Percentiles rank a stretch among this genome's conserved stretches.
Evolutionary conservation across 2,797 vertebrate genomes (phyloP).

Genomic region (Hydrocynus forskahlii): DNA sequence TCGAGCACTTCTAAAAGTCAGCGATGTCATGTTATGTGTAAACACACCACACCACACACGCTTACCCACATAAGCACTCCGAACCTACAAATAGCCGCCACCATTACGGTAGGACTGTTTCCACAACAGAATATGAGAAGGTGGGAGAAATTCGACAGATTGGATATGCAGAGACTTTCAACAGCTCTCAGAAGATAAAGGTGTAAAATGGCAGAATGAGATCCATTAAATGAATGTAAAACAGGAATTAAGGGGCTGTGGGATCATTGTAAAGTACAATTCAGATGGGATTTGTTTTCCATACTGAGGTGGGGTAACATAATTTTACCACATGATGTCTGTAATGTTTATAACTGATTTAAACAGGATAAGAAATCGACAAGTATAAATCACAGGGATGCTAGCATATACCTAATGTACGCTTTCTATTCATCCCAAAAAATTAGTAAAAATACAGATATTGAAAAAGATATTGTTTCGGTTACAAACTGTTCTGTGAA

Average conservation of each 20-base stretch:
- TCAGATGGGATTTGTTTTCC: no score
- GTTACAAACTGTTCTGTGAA: no score
- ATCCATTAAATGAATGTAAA: conserved; percentile 15
- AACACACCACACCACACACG: conserved; percentile 27
- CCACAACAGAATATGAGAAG: conserved; percentile 37
- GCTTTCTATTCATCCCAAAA: no score
- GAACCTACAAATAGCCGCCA: conserved; percentile 15
- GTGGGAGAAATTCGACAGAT: not conserved
- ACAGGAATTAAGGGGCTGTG: not conserved
- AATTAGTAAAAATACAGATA: no score
- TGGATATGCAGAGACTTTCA: conserved; percentile 8
- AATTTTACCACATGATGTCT: no score
- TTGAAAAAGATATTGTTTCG: no score
- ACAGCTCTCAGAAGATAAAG: conserved; percentile 6
- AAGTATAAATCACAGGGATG: no score
- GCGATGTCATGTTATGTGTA: conserved; percentile 35
- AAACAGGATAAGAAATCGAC: no score
- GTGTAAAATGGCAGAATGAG: not conserved
- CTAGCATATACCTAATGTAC: no score
- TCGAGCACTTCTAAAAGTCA: conserved; percentile 30
- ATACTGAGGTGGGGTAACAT: no score
- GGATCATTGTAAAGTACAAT: no score
- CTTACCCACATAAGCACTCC: not conserved
- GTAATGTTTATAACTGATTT: no score
- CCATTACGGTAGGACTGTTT: conserved; percentile 5